Base-by-base conservation (phyloP, 2,113 vertebrate species). In the Mionectes macconnelli region DNA sequence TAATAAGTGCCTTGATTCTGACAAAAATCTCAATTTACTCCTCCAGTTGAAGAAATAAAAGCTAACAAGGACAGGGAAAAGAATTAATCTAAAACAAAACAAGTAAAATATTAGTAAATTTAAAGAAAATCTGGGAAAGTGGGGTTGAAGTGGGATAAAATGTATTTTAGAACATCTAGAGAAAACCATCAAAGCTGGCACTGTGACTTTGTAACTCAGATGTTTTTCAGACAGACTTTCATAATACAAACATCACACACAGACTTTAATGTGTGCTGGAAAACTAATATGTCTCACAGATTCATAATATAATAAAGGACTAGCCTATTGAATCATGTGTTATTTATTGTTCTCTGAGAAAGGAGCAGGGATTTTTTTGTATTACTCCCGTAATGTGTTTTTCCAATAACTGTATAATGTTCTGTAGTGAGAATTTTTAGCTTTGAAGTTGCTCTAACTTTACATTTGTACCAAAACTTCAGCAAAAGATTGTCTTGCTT, bases 301-400 rank as follows among this genome's bases (percentile, higher is more conserved):
- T 60, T 67, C 53, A 40, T 89, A 90, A 95, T 47, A 66, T 47
- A 84, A 94, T 89, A 95, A 90, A 73, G 25, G 16, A 5, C 23
- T 57, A 62, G 20, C 20, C 78, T 96, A 69, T 42, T 94, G 76
- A 88, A 90, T 95, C 64, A 49, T 56, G 35, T 55, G 82, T 90
- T 93, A 92, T 86, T 92, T 96, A 74, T 84, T 93, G 37, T 49
- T 88, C 55, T 68, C 45, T 27, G 79, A 69, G 50, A 87, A 86
- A 74, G 8, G 20, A 74, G 35, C 23, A 28, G 59, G 37, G 77
- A 27, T 67, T 74, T 64, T 81, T 90, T 88, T 80, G 7, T 83
- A 57, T 83, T 86, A 50, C 13, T 39, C 84, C 47, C 35, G 44
- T 86, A 77, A 80, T 24, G 6, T 40, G 42, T 80, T 90, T 94